Conservation (phyloP, 2,113 vertebrate genomes). For the Tylochromis polylepis region DNA sequence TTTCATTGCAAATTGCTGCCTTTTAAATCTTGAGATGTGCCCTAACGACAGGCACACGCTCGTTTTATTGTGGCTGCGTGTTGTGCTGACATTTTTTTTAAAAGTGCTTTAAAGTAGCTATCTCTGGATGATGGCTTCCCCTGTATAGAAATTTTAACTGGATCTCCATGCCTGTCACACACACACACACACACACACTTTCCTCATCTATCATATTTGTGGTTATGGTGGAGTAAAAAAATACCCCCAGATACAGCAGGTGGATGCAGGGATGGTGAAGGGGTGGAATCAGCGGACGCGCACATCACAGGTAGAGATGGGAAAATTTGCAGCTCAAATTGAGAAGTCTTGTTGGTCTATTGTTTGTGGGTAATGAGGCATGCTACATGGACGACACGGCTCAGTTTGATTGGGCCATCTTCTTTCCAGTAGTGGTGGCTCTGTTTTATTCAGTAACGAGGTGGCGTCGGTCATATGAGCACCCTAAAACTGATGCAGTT, state of each 20-base stretch:
- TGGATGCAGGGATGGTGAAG: not conserved
- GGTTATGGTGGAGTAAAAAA: not conserved
- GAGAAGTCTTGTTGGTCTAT: not conserved
- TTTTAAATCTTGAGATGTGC: not conserved
- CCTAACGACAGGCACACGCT: not conserved
- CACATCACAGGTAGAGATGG: not conserved
- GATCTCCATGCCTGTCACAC: too few species aligned
- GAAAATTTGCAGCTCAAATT: not conserved
- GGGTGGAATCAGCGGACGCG: not conserved
- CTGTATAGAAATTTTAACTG: not conserved
- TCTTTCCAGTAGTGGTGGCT: not conserved
- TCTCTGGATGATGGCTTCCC: not conserved
- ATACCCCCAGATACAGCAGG: not conserved
- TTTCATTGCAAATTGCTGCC: not conserved
- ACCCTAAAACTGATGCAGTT: not conserved
- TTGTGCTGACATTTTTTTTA: not conserved
- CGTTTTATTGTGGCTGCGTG: not conserved
- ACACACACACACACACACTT: not conserved
- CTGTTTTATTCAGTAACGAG: not conserved
- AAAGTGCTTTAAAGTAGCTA: not conserved
- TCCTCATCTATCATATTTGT: not conserved
- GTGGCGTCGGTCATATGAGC: not conserved
- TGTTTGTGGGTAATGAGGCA: not conserved
- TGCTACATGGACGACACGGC: rapidly evolving
- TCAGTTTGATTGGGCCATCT: not conserved